Evolutionary conservation across 2,797 vertebrate species (phyloP), one percentile per base, ranked within the genome.

Genomic region (Acrossocheilus wenchowensis): DNA sequence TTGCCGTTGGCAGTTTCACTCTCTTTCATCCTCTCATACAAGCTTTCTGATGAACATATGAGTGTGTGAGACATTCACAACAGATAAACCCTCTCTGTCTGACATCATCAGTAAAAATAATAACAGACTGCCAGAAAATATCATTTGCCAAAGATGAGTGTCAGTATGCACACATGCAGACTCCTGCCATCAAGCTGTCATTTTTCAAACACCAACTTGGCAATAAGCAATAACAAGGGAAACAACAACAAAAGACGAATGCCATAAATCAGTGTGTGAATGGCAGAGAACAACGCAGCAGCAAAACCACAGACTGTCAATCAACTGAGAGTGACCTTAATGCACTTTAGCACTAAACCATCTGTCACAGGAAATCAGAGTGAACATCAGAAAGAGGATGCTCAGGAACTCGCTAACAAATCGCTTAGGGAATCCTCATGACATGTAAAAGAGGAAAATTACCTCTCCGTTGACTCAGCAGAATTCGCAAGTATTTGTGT

Each of bases 281-380:
- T 36, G 19, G 21, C 80, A 85, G 36, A 50, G 60, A 81, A n/a
- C 62, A 84, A 77, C 21, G 85, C 64, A 88, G 73, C 50, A 78
- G 81, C 74, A 72, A 17, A 87, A 74, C 39, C 73, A 62, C 48
- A 78, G 21, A 39, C 80, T 75, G 75, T 77, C 78, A 87, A 26
- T 82, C 41, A 79, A 45, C 77, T 19, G 68, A 43, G 73, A 72
- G 80, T 73, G 85, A 89, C 78, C 73, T 87, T 57, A 57, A 88
- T 50, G 81, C 50, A 62, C 78, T 73, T 73, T n/a, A 82, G 82
- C 72, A 84, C 75, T 60, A 68, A 73, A 77, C 43, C 85, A 84
- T 84, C 82, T 81, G 62, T 89, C 82, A 82, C 64, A 71, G 66
- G 21, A 84, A 88, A 89, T 82, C 66, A 84, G 78, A 82, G 43